Percentiles rank a stretch among this genome's conserved stretches.
Evolutionary conservation across 2,888 invertebrate genomes (phyloP).

Genomic region (Dastarcus helophoroides): DNA sequence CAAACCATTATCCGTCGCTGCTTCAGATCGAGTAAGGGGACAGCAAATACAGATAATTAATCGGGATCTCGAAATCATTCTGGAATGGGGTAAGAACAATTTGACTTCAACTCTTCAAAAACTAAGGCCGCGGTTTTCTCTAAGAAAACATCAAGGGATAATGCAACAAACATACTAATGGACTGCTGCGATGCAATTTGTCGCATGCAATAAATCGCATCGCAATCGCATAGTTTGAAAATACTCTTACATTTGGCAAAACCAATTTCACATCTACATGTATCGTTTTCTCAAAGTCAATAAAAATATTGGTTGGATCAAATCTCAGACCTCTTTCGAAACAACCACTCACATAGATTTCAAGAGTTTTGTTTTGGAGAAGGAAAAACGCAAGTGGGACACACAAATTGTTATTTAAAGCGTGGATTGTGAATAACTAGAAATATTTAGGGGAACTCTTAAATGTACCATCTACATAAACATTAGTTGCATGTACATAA

Average conservation of each 20-base stretch:
- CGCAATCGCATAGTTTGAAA: no score
- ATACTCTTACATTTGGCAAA: neutral
- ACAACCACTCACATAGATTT: neutral
- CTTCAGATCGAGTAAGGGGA: no score
- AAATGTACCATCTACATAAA: conserved; percentile 1
- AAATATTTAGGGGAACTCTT: conserved; percentile 1
- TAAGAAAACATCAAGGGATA: no score
- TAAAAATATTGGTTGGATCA: neutral
- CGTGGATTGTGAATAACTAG: neutral
- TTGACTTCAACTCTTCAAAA: no score
- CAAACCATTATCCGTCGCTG: no score
- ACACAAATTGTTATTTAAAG: conserved; percentile 1
- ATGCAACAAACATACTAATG: no score
- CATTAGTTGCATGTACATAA: neutral
- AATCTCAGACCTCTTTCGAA: neutral
- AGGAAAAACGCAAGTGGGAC: neutral
- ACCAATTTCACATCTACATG: neutral
- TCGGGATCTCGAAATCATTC: no score
- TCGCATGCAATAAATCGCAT: no score
- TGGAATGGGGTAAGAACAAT: no score
- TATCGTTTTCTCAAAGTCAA: neutral
- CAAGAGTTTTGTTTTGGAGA: neutral
- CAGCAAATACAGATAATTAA: no score
- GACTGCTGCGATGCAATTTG: no score
- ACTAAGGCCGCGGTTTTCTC: no score